Base-by-base conservation (phyloP, 2,888 invertebrate species). In the Coecobrya sp. region DNA sequence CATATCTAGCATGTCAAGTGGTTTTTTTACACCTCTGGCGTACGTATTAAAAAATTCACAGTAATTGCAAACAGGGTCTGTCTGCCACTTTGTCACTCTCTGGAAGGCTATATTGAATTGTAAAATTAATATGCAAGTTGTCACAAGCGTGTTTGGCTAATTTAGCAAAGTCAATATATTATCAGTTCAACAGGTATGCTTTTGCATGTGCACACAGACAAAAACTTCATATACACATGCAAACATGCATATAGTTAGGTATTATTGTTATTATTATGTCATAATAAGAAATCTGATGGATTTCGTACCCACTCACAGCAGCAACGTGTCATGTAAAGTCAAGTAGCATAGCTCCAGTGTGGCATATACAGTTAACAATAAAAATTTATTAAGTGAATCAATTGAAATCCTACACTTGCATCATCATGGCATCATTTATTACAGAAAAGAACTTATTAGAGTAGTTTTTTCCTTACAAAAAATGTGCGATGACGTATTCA, bases 261-360 rank as follows among this genome's bases (percentile, higher is more conserved):
- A 82, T 59, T 84, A 79, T 84, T 62, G 42, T 84, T 84, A 16
- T 84, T 65, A 65, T 81, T 65, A 62, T 82, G 82, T 62, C 84
- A 82, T 59, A 55, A 79, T n/a, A 70, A 70, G 16, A 79, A 52
- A 13, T 45, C n/a, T 45, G 45, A 0, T 45, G 22, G 25, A 79
- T 59, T 82, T 10, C 25, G 55, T 22, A 25, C 27, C 1, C 45
- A 52, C 13, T 22, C 45, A 13, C 73, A 73, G 3, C n/a, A 13
- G 22, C 68, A 73, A 45, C 25, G 73, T 70, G 70, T 70, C 73
- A 45, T 45, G 42, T 73, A 19, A 73, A 45, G 73, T 73, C 73
- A 45, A 73, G 73, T 73, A 45, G 45, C 73, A 22, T 25, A 45
- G 4, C 70, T 70, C 22, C 25, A 25, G 0, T 22, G 49, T 27